Conservation (phyloP, 2,888 invertebrate species). For the Apodemia mormo region DNA sequence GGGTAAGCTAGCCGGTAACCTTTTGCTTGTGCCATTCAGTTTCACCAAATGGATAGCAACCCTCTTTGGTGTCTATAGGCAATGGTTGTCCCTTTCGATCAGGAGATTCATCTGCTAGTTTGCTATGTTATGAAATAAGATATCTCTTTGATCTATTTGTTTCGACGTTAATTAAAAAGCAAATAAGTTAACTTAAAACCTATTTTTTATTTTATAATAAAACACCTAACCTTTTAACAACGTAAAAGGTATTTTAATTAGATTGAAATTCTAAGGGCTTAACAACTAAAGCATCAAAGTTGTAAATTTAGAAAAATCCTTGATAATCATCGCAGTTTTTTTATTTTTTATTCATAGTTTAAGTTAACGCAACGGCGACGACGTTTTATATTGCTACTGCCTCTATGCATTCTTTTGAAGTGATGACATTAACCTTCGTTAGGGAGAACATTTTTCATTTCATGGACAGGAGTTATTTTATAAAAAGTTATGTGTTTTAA, state of each 20-base stretch:
- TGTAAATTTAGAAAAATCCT: neutral
- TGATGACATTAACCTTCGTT: constrained; percentile 2
- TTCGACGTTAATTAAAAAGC: neutral
- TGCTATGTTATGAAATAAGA: neutral
- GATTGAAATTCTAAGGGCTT: neutral
- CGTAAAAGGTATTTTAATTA: constrained; percentile 4
- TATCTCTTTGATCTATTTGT: neutral
- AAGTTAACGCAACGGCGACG: constrained; percentile 1
- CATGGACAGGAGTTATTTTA: too few species aligned
- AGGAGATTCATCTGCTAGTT: too few species aligned
- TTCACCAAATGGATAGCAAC: too few species aligned
- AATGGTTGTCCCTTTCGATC: too few species aligned
- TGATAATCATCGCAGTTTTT: constrained; percentile 2
- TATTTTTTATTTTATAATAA: neutral
- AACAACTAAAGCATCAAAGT: neutral
- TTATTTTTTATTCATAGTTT: neutral
- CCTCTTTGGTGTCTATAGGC: too few species aligned
- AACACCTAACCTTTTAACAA: neutral
- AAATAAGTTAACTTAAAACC: neutral
- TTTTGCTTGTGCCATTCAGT: too few species aligned
- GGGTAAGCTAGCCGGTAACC: too few species aligned
- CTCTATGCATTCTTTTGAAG: constrained; percentile 8
- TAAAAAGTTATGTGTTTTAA: too few species aligned
- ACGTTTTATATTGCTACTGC: neutral
- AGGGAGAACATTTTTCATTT: neutral